Evolutionary conservation across 2,888 invertebrate species (phyloP), one percentile per base, ranked within the genome.

Genomic region (Strigamia maritima): DNA sequence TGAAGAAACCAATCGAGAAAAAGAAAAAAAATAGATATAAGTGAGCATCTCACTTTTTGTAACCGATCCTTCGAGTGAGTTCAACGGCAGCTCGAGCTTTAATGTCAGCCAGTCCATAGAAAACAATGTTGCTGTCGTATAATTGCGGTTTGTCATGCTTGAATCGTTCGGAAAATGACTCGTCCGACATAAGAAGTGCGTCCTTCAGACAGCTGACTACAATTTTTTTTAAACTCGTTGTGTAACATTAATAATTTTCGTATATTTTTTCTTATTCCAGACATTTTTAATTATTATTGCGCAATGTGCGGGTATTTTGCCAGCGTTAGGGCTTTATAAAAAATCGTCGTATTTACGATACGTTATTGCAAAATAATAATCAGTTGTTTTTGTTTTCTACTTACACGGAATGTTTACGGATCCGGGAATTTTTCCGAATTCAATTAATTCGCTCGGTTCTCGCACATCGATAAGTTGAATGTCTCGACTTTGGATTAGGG

Each of bases 401-500:
- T 81, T 82, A 85, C 85, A 80, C 77, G 85, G 85, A 77, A 86
- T 84, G 81, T 85, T 85, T 31, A 83, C 81, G 14, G 85, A 82
- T n/a, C 81, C 79, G 6, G 83, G 83, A 79, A 85, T 85, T 54
- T 77, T 81, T 40, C 85, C 85, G 78, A 83, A 83, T 31, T 83
- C 83, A 19, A 80, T 79, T 6, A 85, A 80, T 81, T 86, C 85
- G 22, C 82, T 81, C 4, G 82, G 82, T 80, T 85, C 84, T 54
- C 86, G 81, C 7, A 86, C 85, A 81, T 86, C 86, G 78, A 86
- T 82, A 31, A 86, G 80, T 70, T 79, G 78, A 65, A 79, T 77
- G 75, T 79, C 75, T 16, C 76, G 74, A 35, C 80, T 77, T 79
- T 75, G 77, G 1, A 79, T 28, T 54, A 80, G 38, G 10, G 79